Conservation (phyloP, 2,113 vertebrate species). For the Mystacornis crossleyi region DNA sequence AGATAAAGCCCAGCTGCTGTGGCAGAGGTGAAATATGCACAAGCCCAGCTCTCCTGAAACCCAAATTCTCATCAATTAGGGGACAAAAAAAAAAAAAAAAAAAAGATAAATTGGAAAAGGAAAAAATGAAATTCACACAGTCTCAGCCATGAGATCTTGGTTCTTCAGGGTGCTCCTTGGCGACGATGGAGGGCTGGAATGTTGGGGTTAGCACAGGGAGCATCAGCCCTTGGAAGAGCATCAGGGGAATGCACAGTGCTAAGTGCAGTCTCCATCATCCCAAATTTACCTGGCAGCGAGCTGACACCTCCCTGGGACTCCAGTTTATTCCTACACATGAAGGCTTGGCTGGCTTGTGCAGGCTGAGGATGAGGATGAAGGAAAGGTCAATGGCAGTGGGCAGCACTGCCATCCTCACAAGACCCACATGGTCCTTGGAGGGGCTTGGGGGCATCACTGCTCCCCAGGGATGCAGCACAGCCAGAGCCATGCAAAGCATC, state of each 20-base stretch:
- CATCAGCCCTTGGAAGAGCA: background rate
- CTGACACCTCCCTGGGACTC: rapidly evolving
- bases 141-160: background rate
- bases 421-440: rapidly evolving
- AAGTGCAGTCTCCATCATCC: background rate
- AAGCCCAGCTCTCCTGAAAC: background rate
- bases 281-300: background rate
- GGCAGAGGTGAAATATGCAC: background rate
- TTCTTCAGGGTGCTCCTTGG: background rate
- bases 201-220: rapidly evolving
- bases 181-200: background rate
- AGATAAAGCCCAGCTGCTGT: background rate
- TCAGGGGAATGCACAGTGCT: background rate
- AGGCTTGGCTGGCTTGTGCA: background rate
- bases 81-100: background rate
- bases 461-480: background rate
- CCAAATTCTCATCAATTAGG: background rate
- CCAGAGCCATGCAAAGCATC: background rate
- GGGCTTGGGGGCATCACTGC: background rate
- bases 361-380: background rate
- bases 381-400: background rate
- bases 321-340: background rate
- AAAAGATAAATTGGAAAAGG: background rate
- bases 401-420: background rate
- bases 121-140: background rate